Conservation (phyloP, 2,888 invertebrate species). For the Acleris laterana region DNA sequence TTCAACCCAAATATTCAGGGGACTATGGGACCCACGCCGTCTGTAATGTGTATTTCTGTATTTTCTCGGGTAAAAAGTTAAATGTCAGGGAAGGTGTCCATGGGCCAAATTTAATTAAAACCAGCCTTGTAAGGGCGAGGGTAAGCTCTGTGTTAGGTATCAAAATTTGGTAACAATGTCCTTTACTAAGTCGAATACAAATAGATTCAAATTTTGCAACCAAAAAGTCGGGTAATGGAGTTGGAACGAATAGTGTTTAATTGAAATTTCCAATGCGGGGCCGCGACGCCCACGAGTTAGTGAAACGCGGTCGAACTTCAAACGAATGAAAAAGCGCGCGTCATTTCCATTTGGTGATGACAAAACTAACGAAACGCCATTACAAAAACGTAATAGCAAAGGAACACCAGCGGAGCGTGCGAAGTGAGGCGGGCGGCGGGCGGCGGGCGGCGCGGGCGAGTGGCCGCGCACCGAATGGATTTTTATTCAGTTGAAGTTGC, state of each 20-base stretch:
- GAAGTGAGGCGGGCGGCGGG: slow-evolving; percentile 49
- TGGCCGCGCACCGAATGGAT: slow-evolving; percentile 63
- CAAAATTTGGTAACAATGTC: slow-evolving; percentile 28
- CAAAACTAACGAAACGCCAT: slow-evolving; percentile 31
- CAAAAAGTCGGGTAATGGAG: slow-evolving; percentile 2
- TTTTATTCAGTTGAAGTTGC: slow-evolving; percentile 53
- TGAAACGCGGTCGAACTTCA: background rate
- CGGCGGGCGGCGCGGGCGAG: slow-evolving; percentile 48
- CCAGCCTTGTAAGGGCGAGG: slow-evolving; percentile 25
- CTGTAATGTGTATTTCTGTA: slow-evolving; percentile 10
- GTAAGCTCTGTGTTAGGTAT: slow-evolving; percentile 25
- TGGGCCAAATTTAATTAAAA: slow-evolving; percentile 32
- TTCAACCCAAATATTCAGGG: slow-evolving; percentile 16
- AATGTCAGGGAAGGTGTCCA: slow-evolving; percentile 22
- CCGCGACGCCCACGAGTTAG: background rate
- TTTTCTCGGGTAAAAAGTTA: slow-evolving; percentile 14
- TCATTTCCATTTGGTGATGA: slow-evolving; percentile 31
- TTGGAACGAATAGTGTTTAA: slow-evolving; percentile 14
- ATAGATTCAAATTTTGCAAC: slow-evolving; percentile 28
- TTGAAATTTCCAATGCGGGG: slow-evolving; percentile 17
- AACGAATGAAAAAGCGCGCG: slow-evolving; percentile 15
- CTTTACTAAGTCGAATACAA: slow-evolving; percentile 27
- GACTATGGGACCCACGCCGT: background rate
- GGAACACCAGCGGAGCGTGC: slow-evolving; percentile 42
- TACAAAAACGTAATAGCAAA: slow-evolving; percentile 36